A percentile compares a stretch with the other conserved stretches of the same genome.
These are phyloP conservation scores for Gymnoscelis rufifasciata DNA, from an alignment of 2,888 invertebrate genomes.

Conservation along the genomic window DNA sequence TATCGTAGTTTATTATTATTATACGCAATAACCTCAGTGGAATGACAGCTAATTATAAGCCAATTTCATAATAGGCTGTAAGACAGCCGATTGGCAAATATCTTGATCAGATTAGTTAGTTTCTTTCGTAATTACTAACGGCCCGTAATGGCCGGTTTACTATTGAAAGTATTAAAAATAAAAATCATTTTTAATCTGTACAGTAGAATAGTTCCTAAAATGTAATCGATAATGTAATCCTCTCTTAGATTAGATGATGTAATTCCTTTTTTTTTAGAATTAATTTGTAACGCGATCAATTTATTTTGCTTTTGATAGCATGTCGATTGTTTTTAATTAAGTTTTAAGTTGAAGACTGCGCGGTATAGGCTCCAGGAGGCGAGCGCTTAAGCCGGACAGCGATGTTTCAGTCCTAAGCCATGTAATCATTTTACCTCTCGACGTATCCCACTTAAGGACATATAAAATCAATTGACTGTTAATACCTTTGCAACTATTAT, in stretches of 20 bases:
- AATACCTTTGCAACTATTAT: slow-evolving; percentile 1
- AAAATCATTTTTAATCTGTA: slow-evolving; percentile 64
- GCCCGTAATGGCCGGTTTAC: slow-evolving; percentile 34
- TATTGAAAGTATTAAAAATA: slow-evolving; percentile 47
- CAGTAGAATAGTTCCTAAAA: slow-evolving; percentile 76
- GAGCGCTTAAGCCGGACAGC: slow-evolving; percentile 69
- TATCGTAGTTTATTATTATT: slow-evolving; percentile 43
- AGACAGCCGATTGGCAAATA: slow-evolving; percentile 51
- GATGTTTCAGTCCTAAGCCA: slow-evolving; percentile 46
- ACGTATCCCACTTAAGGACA: slow-evolving; percentile 27
- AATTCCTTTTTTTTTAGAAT: slow-evolving; percentile 36
- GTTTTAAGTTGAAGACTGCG: slow-evolving; percentile 71
- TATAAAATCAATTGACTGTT: slow-evolving; percentile 47
- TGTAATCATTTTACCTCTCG: slow-evolving; percentile 67
- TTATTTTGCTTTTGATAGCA: slow-evolving; percentile 34
- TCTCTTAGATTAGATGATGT: slow-evolving; percentile 57
- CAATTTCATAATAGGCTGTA: slow-evolving; percentile 44
- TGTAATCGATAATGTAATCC: slow-evolving; percentile 74
- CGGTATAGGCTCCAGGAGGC: slow-evolving; percentile 68
- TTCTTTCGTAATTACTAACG: slow-evolving; percentile 23
- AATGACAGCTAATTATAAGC: slow-evolving; percentile 46
- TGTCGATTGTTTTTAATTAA: slow-evolving; percentile 45
- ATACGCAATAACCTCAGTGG: slow-evolving; percentile 45
- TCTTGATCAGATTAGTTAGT: slow-evolving; percentile 35
- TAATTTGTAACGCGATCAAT: slow-evolving; percentile 49